A percentile compares a stretch with the other conserved stretches of the same genome.
Conservation (phyloP, 2,113 vertebrate genomes). For the Peromyscus californicus region DNA sequence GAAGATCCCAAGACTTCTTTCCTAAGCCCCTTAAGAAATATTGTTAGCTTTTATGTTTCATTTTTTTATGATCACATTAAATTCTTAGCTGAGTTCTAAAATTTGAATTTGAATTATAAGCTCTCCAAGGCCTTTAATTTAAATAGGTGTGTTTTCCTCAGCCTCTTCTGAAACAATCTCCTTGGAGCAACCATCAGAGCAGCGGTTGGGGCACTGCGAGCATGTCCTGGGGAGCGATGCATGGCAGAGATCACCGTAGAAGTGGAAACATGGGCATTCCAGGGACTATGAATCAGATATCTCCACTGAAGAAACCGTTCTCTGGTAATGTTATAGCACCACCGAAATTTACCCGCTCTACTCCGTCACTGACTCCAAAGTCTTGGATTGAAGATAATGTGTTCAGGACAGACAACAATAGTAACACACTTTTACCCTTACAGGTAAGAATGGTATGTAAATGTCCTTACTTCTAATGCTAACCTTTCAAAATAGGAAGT, state of each 20-base stretch:
- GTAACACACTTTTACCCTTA: constrained; percentile 97
- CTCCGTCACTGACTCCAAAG: constrained; percentile 94
- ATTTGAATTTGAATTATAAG: neutral
- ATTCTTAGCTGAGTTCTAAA: neutral
- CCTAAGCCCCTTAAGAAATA: neutral
- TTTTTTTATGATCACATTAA: neutral
- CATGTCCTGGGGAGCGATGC: constrained; percentile 95
- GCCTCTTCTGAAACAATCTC: constrained; percentile 98
- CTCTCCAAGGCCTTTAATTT: constrained; percentile 60
- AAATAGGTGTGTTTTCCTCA: constrained; percentile 81
- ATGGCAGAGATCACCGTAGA: constrained; percentile 95
- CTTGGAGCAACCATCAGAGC: constrained; percentile 96
- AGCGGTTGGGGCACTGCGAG: constrained; percentile 96
- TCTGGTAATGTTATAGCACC: constrained; percentile 98
- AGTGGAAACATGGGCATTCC: constrained; percentile 94
- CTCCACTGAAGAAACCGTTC: constrained; percentile 98
- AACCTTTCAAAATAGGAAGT: constrained; percentile 46
- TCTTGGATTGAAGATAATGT: constrained; percentile 98
- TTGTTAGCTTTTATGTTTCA: neutral
- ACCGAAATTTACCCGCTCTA: constrained; percentile 97
- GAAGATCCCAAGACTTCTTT: neutral
- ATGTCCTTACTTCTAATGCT: constrained; percentile 54
- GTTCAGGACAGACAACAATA: constrained; percentile 98
- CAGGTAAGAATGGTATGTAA: constrained; percentile 93
- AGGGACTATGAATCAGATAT: constrained; percentile 95